These are phyloP conservation scores for Mus spicilegus DNA, from an alignment of 2,113 vertebrate species.

Conservation along the genomic window DNA sequence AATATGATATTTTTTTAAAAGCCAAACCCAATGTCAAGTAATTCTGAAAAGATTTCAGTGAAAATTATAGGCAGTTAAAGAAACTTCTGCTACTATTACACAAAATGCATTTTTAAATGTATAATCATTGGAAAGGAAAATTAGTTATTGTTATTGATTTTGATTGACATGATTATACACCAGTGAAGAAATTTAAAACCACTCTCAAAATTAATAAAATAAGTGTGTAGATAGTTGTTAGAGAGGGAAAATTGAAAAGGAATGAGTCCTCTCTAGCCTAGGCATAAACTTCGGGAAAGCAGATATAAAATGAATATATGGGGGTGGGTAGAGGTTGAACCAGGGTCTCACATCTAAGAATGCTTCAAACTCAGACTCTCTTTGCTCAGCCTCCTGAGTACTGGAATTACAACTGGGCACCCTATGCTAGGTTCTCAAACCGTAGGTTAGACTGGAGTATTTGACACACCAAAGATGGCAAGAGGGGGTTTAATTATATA, in stretches of 20 bases:
- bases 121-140: not conserved
- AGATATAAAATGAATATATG: not conserved
- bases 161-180: not conserved
- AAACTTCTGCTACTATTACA: not conserved
- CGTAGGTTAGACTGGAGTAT: not conserved
- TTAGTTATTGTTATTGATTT: not conserved
- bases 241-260: not conserved
- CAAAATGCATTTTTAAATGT: not conserved
- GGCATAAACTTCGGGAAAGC: not conserved
- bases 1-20: not conserved
- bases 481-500: not conserved
- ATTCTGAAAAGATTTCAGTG: not conserved
- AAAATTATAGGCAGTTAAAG: not conserved
- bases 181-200: not conserved
- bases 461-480: not conserved
- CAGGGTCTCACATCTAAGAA: not conserved
- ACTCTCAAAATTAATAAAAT: not conserved
- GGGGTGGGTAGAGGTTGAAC: no score
- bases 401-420: not conserved
- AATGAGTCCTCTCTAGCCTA: not conserved
- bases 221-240: not conserved
- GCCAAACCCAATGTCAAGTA: not conserved
- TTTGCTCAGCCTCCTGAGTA: not conserved
- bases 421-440: no score
- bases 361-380: not conserved